A percentile compares a stretch with the other conserved stretches of the same genome.
Evolutionary conservation across 2,888 invertebrate species (phyloP).

Genomic region (Habrosyne pyritoides): DNA sequence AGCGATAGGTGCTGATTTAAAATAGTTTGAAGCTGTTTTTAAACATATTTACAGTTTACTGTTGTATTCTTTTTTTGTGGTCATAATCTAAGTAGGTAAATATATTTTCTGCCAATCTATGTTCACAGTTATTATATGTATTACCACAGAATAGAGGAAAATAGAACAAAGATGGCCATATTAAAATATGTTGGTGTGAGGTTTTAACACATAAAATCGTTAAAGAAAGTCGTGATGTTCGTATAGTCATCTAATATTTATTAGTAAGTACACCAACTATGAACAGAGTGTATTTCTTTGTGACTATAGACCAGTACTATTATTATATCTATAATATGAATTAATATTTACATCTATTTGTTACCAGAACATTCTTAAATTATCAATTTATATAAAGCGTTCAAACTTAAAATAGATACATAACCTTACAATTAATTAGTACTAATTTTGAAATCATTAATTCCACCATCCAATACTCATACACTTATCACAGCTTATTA

Average conservation of each 20-base stretch:
- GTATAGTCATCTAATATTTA: constrained; percentile 44
- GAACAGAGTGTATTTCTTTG: constrained; percentile 44
- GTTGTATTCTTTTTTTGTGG: no score
- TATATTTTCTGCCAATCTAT: no score
- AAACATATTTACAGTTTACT: no score
- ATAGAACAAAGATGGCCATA: no score
- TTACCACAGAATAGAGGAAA: no score
- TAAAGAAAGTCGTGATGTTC: constrained; percentile 17
- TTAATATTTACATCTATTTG: constrained; percentile 49
- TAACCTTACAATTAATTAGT: not conserved
- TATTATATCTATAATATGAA: constrained; percentile 18
- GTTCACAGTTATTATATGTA: no score
- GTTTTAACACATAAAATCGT: no score
- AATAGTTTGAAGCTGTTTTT: not conserved
- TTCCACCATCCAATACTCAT: constrained; percentile 33
- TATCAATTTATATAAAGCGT: constrained; percentile 14
- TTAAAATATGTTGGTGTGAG: no score
- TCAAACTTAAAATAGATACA: not conserved
- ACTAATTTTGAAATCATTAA: constrained; percentile 29
- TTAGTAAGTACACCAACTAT: constrained; percentile 56
- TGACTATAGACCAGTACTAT: constrained; percentile 19
- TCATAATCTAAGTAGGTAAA: no score
- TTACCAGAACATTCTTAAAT: constrained; percentile 18
- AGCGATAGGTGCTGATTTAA: constrained; percentile 19
- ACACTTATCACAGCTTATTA: constrained; percentile 79